Evolutionary conservation across 2,888 invertebrate genomes (phyloP).

Genomic region (Melinaea marsaeus): DNA sequence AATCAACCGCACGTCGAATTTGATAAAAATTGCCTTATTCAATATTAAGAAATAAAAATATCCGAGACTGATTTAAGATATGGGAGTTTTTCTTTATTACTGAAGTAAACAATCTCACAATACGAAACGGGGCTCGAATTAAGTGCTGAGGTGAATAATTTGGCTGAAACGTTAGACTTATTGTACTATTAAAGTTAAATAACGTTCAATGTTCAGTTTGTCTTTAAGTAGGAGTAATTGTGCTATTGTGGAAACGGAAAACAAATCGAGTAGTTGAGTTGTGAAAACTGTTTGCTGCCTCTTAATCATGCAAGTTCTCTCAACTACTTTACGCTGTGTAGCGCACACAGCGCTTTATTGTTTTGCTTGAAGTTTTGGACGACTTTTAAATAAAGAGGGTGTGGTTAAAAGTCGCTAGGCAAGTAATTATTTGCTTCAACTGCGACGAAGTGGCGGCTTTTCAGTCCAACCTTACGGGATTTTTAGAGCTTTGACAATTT

Average conservation of each 20-base stretch:
- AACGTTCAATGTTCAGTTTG: slow-evolving; percentile 5
- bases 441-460: slow-evolving; percentile 6
- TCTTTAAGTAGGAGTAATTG: slow-evolving; percentile 12
- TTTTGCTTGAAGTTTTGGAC: slow-evolving; percentile 17
- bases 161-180: not conserved
- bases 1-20: not conserved
- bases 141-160: no score
- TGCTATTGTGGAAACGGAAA: slow-evolving; percentile 18
- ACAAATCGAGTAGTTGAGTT: slow-evolving; percentile 22
- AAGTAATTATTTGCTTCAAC: slow-evolving; percentile 8
- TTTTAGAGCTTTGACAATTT: not conserved
- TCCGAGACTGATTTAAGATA: not conserved
- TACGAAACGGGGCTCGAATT: no score
- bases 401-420: slow-evolving; percentile 4
- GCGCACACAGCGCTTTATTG: slow-evolving; percentile 9
- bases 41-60: not conserved
- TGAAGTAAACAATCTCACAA: no score
- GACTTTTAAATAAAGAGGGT: slow-evolving; percentile 13
- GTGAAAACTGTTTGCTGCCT: slow-evolving; percentile 22
- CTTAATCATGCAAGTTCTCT: slow-evolving; percentile 25
- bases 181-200: not conserved
- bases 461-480: not conserved
- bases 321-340: slow-evolving; percentile 16
- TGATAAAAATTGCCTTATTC: not conserved
- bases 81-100: no score